Evolutionary conservation across 2,797 vertebrate species (phyloP).

Genomic region (Coregonus ussuriensis): DNA sequence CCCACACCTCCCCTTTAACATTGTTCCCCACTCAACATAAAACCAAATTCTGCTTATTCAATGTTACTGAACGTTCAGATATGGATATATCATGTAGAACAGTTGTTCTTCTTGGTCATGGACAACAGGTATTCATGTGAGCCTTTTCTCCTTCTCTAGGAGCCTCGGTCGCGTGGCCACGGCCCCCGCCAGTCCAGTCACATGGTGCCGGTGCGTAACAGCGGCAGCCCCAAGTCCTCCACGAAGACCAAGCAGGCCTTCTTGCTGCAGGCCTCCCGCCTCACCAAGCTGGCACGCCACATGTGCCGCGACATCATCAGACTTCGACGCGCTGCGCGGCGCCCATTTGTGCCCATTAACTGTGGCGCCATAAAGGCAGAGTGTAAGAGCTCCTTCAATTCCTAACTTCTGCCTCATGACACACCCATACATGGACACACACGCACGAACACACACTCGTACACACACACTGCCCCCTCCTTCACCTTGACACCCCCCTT

Average conservation of each 20-base stretch:
- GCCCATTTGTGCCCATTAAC: conserved; percentile 99
- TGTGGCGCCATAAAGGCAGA: conserved; percentile 99
- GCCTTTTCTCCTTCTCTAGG: conserved; percentile 65
- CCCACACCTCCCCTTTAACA: neutral
- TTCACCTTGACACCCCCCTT: conserved; percentile 54
- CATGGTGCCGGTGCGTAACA: conserved; percentile 90
- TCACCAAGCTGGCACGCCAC: conserved; percentile 96
- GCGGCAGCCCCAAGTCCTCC: conserved; percentile 91
- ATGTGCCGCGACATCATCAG: conserved; percentile 96
- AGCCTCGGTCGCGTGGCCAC: conserved; percentile 85
- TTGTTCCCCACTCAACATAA: neutral
- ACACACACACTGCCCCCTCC: conserved; percentile 43
- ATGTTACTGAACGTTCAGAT: neutral
- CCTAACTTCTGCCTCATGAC: conserved; percentile 83
- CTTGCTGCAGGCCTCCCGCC: conserved; percentile 92
- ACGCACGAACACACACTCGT: conserved; percentile 31
- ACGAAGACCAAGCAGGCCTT: conserved; percentile 98
- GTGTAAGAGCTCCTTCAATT: conserved; percentile 99
- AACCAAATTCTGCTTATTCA: neutral
- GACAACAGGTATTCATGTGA: neutral
- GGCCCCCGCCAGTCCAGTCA: conserved; percentile 89
- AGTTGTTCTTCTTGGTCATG: neutral
- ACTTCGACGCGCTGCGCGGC: conserved; percentile 94
- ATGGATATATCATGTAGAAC: neutral
- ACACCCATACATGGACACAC: conserved; percentile 42